Conservation (phyloP, 2,888 invertebrate species). For the Pristionchus japonicus region DNA sequence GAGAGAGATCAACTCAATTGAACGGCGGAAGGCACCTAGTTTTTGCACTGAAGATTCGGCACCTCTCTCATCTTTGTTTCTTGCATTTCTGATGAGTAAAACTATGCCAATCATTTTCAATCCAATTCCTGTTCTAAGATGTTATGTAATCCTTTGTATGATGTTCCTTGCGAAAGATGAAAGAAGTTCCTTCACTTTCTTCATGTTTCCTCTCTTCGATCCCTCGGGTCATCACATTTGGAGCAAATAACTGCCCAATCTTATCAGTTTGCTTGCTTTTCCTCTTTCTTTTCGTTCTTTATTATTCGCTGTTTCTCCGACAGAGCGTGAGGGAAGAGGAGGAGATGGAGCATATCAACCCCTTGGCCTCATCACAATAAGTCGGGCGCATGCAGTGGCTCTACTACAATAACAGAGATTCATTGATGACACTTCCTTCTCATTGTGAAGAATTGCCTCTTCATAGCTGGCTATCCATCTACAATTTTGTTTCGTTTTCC, state of each 20-base stretch:
- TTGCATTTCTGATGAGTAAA: neutral
- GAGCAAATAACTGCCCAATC: neutral
- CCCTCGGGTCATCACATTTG: neutral
- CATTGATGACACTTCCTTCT: constrained; percentile 9
- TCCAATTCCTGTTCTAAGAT: neutral
- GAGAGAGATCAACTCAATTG: neutral
- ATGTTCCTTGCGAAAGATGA: neutral
- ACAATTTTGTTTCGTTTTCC: neutral
- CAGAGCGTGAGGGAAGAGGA: neutral
- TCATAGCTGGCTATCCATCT: constrained; percentile 19
- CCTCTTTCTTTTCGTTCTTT: neutral
- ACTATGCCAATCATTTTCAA: neutral
- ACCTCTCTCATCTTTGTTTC: neutral
- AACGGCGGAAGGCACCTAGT: neutral
- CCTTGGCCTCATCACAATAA: constrained; percentile 29
- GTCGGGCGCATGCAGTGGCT: neutral
- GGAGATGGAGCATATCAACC: neutral
- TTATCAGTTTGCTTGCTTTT: neutral
- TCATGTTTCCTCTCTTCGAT: neutral
- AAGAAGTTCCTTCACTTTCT: no score
- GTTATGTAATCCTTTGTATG: neutral
- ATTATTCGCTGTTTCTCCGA: neutral
- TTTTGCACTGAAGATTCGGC: neutral
- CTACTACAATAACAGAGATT: constrained; percentile 25
- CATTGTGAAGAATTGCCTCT: neutral